Evolutionary conservation across 2,888 invertebrate species (phyloP).

Genomic region (Trypoxylon attenuatum): DNA sequence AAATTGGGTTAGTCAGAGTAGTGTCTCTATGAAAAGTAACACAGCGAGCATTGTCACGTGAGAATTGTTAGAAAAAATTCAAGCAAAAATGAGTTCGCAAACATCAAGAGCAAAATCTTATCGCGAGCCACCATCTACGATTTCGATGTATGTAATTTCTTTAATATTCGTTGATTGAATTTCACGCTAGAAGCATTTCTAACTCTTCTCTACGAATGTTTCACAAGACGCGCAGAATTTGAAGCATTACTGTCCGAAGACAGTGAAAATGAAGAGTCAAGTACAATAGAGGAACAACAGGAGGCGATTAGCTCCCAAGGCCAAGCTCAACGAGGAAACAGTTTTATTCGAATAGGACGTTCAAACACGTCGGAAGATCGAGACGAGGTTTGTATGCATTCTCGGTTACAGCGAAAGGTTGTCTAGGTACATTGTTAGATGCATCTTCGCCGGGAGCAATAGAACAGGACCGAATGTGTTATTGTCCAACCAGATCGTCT

Average conservation of each 20-base stretch:
- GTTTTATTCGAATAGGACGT: too few relatives aligned
- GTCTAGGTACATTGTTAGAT: too few relatives aligned
- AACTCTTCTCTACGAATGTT: neutral
- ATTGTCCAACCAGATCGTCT: conserved; percentile 74
- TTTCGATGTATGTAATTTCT: neutral
- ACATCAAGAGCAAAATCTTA: neutral
- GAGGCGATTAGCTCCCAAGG: too few relatives aligned
- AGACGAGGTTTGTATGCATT: neutral
- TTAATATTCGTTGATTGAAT: neutral
- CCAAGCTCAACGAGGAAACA: too few relatives aligned
- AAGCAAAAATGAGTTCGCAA: neutral
- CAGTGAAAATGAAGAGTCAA: conserved; percentile 41
- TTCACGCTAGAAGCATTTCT: neutral
- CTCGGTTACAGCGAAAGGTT: too few relatives aligned
- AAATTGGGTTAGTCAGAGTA: too few relatives aligned
- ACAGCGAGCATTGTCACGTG: neutral
- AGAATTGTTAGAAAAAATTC: too few relatives aligned
- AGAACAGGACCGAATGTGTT: neutral
- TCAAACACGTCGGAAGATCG: neutral
- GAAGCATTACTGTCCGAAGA: conserved; percentile 53
- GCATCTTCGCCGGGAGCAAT: too few relatives aligned
- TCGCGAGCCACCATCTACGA: neutral
- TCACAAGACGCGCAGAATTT: conserved; percentile 43
- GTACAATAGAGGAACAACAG: neutral
- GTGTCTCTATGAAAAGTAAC: too few relatives aligned